Percentiles rank a stretch among this genome's conserved stretches.
Conservation (phyloP, 2,113 vertebrate species). For the Trinectes maculatus region DNA sequence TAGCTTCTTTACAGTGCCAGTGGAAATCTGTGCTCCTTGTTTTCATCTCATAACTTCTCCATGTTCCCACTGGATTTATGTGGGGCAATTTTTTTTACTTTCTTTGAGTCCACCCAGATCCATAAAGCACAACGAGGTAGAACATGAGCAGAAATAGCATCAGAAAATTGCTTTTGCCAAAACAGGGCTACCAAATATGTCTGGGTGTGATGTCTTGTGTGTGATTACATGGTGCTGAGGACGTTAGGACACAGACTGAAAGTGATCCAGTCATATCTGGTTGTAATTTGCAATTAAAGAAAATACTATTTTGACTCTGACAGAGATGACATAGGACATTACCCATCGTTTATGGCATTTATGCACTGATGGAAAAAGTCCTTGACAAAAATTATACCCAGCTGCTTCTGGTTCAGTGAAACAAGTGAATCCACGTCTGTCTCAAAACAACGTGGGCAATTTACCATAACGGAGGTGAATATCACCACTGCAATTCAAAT, state of each 20-base stretch:
- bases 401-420: slow-evolving; percentile 33
- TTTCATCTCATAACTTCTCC: slow-evolving; percentile 37
- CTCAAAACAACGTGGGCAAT: slow-evolving; percentile 15
- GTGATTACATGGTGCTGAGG: neutral
- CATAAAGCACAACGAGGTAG: slow-evolving; percentile 43
- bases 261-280: slow-evolving; percentile 9
- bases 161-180: slow-evolving; percentile 41
- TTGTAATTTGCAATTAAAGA: neutral
- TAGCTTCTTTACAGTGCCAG: slow-evolving; percentile 20
- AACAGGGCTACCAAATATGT: slow-evolving; percentile 16
- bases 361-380: slow-evolving; percentile 1
- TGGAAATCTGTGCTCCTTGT: slow-evolving; percentile 25
- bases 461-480: too few species aligned
- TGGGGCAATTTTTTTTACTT: slow-evolving; percentile 38
- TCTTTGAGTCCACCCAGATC: slow-evolving; percentile 29
- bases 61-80: slow-evolving; percentile 55
- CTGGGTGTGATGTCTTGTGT: slow-evolving; percentile 9
- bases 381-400: neutral
- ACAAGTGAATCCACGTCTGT: slow-evolving; percentile 21
- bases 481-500: too few species aligned
- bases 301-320: slow-evolving; percentile 9
- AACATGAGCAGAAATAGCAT: slow-evolving; percentile 34
- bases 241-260: slow-evolving; percentile 19
- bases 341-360: slow-evolving; percentile 18
- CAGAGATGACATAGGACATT: slow-evolving; percentile 11